Conservation (phyloP, 1,140 invertebrate genomes). For the Magallana ariakensis region DNA sequence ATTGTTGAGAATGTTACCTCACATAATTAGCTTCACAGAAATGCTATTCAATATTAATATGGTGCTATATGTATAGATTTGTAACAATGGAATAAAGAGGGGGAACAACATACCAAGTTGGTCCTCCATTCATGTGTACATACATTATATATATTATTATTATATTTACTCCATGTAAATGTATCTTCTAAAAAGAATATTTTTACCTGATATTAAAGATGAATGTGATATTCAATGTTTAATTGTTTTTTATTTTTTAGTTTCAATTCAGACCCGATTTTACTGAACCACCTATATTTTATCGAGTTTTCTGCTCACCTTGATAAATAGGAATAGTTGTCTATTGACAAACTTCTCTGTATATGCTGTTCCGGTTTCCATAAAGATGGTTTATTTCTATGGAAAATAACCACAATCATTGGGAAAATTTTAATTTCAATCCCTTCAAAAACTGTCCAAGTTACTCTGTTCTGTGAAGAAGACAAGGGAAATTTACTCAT, state of each 20-base stretch:
- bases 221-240: slow-evolving; percentile 15
- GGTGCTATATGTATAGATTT: slow-evolving; percentile 35
- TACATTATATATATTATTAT: not conserved
- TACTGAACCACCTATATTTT: too few species aligned
- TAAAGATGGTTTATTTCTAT: too few species aligned
- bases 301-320: too few species aligned
- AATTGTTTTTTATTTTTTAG: not conserved
- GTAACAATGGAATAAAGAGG: slow-evolving; percentile 6
- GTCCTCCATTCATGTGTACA: not conserved
- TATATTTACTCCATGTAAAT: slow-evolving; percentile 37
- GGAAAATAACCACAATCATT: too few species aligned
- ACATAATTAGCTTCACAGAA: not conserved
- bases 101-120: not conserved
- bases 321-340: too few species aligned
- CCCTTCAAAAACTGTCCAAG: too few species aligned
- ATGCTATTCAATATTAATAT: slow-evolving; percentile 33
- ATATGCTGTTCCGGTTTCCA: too few species aligned
- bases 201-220: slow-evolving; percentile 39
- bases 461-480: too few species aligned
- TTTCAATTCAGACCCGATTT: too few species aligned
- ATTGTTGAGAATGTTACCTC: not conserved
- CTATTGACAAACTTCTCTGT: too few species aligned
- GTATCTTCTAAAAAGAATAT: slow-evolving; percentile 37
- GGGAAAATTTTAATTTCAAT: too few species aligned
- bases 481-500: too few species aligned